Evolutionary conservation across 2,888 invertebrate species (phyloP).

Genomic region (Spisula subtruncata): DNA sequence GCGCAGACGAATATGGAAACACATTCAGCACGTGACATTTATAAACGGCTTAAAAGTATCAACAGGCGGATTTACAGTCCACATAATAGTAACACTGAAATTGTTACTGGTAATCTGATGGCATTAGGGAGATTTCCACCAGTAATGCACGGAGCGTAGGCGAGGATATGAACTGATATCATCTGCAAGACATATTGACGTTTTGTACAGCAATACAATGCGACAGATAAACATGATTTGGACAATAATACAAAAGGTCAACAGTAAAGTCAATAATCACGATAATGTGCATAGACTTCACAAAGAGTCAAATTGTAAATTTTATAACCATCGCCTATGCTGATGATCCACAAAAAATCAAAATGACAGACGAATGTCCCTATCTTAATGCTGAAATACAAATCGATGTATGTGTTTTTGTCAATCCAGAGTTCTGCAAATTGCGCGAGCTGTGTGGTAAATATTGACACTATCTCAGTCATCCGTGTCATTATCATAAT

Average conservation of each 20-base stretch:
- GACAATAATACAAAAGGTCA: constrained; percentile 14
- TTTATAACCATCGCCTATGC: too few relatives aligned
- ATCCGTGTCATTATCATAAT: too few relatives aligned
- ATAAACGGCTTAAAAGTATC: constrained; percentile 16
- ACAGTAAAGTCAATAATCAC: not conserved
- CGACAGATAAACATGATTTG: not conserved
- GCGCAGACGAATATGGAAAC: not conserved
- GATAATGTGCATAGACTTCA: too few relatives aligned
- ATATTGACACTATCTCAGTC: too few relatives aligned
- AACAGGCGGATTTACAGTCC: constrained; percentile 14
- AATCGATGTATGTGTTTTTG: too few relatives aligned
- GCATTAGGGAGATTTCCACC: not conserved
- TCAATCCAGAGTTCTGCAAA: too few relatives aligned
- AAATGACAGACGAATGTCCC: too few relatives aligned
- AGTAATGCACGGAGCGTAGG: constrained; percentile 9
- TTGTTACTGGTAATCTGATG: not conserved
- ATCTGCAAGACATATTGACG: not conserved
- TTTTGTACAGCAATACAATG: constrained; percentile 8
- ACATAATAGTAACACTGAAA: not conserved
- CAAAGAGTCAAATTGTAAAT: too few relatives aligned
- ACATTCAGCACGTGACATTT: constrained; percentile 18
- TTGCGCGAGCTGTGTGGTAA: too few relatives aligned
- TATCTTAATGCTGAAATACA: too few relatives aligned
- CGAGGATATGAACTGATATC: not conserved
- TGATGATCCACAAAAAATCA: too few relatives aligned